Conservation (phyloP, 2,888 invertebrate species). For the Adela reaumurella region DNA sequence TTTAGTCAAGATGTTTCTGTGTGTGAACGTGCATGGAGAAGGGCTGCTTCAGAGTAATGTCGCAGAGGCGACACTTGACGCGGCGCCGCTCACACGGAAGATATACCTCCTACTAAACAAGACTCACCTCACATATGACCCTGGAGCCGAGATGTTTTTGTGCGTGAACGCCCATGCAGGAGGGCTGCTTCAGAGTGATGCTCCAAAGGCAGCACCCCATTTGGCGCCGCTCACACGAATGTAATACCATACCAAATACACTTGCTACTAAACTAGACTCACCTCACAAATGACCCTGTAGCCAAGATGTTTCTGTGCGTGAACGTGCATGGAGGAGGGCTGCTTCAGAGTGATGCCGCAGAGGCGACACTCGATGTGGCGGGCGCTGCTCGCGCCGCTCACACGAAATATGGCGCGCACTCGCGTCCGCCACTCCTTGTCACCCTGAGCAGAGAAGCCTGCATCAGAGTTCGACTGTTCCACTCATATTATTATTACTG, state of each 20-base stretch:
- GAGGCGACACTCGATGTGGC: not conserved
- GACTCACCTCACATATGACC: slow-evolving; percentile 2
- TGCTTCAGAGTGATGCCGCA: slow-evolving; percentile 1
- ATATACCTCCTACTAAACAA: too few relatives aligned
- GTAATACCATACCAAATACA: too few relatives aligned
- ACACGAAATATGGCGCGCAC: not conserved
- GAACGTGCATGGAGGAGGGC: not conserved
- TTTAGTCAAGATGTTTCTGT: slow-evolving; percentile 3
- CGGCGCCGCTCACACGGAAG: not conserved
- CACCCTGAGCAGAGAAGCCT: not conserved
- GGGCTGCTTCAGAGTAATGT: not conserved
- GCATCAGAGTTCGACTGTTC: too few relatives aligned
- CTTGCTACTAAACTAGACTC: too few relatives aligned
- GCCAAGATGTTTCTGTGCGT: slow-evolving; percentile 4
- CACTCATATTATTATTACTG: too few relatives aligned
- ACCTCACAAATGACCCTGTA: slow-evolving; percentile 4
- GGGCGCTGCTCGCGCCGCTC: not conserved
- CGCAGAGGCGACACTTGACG: slow-evolving; percentile 1
- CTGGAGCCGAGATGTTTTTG: slow-evolving; percentile 3
- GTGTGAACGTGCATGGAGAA: slow-evolving; percentile 2
- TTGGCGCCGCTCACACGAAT: not conserved
- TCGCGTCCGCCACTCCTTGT: not conserved
- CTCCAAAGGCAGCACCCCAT: not conserved
- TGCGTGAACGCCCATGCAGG: slow-evolving; percentile 1
- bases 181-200: not conserved